A percentile compares a stretch with the other conserved stretches of the same genome.
Evolutionary conservation across 2,113 vertebrate species (phyloP).

Genomic region (Raphicerus campestris): DNA sequence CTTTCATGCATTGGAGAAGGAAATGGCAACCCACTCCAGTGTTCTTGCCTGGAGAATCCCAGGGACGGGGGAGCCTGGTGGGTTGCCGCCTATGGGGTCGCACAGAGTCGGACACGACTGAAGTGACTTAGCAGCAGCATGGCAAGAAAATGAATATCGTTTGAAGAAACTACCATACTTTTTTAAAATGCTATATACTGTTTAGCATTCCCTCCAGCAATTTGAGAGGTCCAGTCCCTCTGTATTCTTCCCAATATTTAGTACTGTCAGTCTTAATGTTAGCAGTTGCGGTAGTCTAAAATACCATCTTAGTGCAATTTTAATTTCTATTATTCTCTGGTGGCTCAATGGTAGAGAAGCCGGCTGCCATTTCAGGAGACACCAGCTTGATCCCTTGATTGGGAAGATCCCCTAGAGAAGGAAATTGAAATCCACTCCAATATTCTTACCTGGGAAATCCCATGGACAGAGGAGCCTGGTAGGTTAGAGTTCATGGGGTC

Average conservation of each 20-base stretch:
- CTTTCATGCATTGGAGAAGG: too few species aligned
- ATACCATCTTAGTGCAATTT: background rate
- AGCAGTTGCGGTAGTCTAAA: background rate
- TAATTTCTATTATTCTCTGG: background rate
- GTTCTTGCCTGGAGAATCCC: too few species aligned
- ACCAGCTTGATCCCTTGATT: background rate
- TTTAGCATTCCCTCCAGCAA: background rate
- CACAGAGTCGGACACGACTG: too few species aligned
- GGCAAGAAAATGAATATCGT: background rate
- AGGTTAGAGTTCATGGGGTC: background rate
- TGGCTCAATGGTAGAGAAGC: background rate
- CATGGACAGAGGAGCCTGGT: background rate
- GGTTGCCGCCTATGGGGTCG: too few species aligned
- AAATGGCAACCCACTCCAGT: too few species aligned
- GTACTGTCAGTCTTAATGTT: background rate
- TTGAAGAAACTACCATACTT: background rate
- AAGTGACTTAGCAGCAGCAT: too few species aligned
- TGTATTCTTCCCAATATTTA: background rate
- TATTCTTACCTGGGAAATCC: background rate
- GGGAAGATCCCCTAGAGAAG: background rate
- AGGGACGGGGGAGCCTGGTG: too few species aligned
- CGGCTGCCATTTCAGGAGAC: background rate
- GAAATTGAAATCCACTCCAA: background rate
- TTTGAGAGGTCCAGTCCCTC: background rate
- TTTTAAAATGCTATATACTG: background rate